A percentile compares a stretch with the other conserved stretches of the same genome.
Evolutionary conservation across 2,113 vertebrate genomes (phyloP).

Genomic region (Clarias macrocephalus): DNA sequence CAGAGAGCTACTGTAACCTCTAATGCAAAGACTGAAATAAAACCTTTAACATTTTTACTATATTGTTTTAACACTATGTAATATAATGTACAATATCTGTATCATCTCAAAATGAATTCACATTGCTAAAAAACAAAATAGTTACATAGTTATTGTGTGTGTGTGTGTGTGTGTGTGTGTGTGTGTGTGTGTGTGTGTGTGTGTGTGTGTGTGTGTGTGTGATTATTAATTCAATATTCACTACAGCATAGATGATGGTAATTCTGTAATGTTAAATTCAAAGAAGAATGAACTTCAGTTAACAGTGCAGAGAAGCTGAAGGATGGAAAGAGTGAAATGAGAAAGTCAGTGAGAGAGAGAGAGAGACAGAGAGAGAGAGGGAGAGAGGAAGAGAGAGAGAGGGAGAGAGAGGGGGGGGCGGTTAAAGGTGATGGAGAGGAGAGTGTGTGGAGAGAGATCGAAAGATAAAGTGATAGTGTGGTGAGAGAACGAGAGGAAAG

Average conservation of each 20-base stretch:
- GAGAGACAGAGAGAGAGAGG: constrained; percentile 24
- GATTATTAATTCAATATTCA: neutral
- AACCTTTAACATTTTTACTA: neutral
- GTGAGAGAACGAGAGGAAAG: constrained; percentile 32
- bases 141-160: neutral
- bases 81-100: neutral
- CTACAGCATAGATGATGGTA: neutral
- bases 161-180: constrained; percentile 13
- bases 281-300: neutral
- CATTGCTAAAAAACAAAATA: neutral
- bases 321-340: constrained; percentile 13
- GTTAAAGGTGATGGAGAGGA: constrained; percentile 40
- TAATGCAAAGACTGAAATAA: neutral
- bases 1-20: neutral
- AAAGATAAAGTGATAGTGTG: constrained; percentile 36
- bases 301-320: neutral
- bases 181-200: constrained; percentile 7
- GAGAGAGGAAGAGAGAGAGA: too few species aligned
- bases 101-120: neutral
- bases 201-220: constrained; percentile 11
- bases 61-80: neutral
- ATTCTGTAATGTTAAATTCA: neutral
- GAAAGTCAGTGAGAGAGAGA: neutral
- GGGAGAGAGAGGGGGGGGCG: constrained; percentile 11
- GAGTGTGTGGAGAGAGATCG: constrained; percentile 26